Evolutionary conservation across 2,113 vertebrate genomes (phyloP), one percentile per base, ranked within the genome.

Genomic region (Lamprotornis superbus): DNA sequence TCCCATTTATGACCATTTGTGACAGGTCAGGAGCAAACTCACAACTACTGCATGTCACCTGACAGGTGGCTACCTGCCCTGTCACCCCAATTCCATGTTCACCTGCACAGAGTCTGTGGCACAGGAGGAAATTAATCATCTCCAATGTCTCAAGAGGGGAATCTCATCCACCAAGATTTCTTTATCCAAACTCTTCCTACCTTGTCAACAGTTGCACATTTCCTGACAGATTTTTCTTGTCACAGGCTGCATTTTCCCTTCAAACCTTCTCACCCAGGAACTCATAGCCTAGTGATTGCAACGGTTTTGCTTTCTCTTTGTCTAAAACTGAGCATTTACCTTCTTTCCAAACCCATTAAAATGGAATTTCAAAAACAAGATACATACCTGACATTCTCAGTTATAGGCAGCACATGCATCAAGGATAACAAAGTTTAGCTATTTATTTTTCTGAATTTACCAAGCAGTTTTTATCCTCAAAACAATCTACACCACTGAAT

Each of bases 1-100:
- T 93, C 78, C 78, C 27, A 11, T 39, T 56, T 85, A 14, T 11
- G 50, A 76, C 64, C 28, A 5, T 46, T 71, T 56, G 13, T 13
- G 57, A 76, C 68, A 44, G 60, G 27, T 69, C 86, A 74, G 68
- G 50, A 88, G 59, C 85, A 92, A 94, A 85, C n/a, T 15, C 53
- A 44, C 55, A 61, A 11, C 68, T n/a, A 40, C 2, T 2, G 3
- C 37, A 19, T 53, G 80, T 87, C 83, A 63, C 8, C 7, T 71
- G 87, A 82, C 22, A 12, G 1, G 64, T 7, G 69, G 84, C 70
- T 42, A 35, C 73, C 49, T 65, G 79, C 50, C 82, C 24, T 52
- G 82, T 37, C 84, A 86, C 13, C 90, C 80, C 70, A 67, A 57
- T 55, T 65, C 89, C 71, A 74, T 5, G 3, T 33, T 70, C n/a